A percentile compares a stretch with the other conserved stretches of the same genome.
Conservation (phyloP, 2,888 invertebrate species). For the Folsomia manolachei region DNA sequence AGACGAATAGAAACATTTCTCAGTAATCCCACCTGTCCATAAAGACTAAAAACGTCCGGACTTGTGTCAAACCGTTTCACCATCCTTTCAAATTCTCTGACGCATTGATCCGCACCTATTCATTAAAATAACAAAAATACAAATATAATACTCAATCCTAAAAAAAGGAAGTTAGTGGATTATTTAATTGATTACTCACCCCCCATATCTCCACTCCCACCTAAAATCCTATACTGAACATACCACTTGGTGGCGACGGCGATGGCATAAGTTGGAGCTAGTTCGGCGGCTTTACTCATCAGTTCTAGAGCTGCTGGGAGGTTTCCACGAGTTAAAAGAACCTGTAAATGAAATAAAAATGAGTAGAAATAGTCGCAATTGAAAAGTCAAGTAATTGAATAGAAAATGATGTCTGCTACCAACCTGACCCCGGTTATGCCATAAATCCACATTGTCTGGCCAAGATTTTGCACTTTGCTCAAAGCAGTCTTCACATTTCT, state of each 20-base stretch:
- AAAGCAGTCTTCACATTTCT: conserved; percentile 74
- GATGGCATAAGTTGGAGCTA: conserved; percentile 80
- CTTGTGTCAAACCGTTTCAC: conserved; percentile 77
- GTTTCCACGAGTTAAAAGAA: conserved; percentile 76
- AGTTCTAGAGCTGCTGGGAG: conserved; percentile 76
- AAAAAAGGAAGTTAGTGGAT: no score
- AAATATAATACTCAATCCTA: no score
- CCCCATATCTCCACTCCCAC: not conserved
- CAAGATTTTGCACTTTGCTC: conserved; percentile 71
- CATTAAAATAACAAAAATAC: no score
- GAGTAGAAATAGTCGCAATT: no score
- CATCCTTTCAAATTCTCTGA: conserved; percentile 68
- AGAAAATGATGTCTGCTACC: conserved; percentile 34
- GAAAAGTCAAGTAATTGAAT: no score
- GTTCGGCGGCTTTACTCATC: conserved; percentile 75
- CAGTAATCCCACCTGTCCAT: conserved; percentile 78
- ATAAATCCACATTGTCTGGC: conserved; percentile 80
- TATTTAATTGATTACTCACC: no score
- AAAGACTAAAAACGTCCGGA: conserved; percentile 81
- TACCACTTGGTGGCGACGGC: conserved; percentile 85
- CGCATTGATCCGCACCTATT: not conserved
- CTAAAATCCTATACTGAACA: not conserved
- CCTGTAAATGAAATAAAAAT: no score
- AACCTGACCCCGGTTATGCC: conserved; percentile 82
- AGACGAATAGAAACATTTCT: no score